These are phyloP conservation scores for Tonatia bakeri DNA, from an alignment of 2,113 vertebrate genomes.

Conservation along the genomic window DNA sequence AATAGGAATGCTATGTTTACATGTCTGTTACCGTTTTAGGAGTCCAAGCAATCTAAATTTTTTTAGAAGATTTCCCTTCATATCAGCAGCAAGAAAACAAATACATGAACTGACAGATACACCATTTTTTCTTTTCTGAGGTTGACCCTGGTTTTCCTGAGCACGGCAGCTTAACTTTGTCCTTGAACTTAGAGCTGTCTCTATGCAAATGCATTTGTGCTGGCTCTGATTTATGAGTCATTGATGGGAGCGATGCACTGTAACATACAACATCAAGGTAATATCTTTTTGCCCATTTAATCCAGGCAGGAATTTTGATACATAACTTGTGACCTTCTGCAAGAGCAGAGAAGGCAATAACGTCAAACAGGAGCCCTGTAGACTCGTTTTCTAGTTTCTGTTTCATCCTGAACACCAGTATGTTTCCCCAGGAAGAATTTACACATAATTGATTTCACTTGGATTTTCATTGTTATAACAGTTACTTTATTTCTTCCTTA, in stretches of 20 bases:
- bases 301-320: slow-evolving; percentile 35
- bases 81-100: slow-evolving; percentile 46
- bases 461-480: slow-evolving; percentile 38
- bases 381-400: slow-evolving; percentile 18
- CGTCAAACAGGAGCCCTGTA: neutral
- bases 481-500: slow-evolving; percentile 4
- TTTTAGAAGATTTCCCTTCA: slow-evolving; percentile 65
- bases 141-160: slow-evolving; percentile 53
- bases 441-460: neutral
- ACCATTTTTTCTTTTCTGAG: neutral
- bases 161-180: slow-evolving; percentile 59
- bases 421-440: slow-evolving; percentile 57
- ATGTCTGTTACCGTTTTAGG: slow-evolving; percentile 61
- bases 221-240: slow-evolving; percentile 68
- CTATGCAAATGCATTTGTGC: slow-evolving; percentile 71
- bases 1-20: slow-evolving; percentile 45
- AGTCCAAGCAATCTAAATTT: slow-evolving; percentile 44
- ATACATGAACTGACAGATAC: neutral
- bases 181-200: slow-evolving; percentile 67
- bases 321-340: slow-evolving; percentile 49
- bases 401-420: neutral
- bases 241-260: slow-evolving; percentile 52
- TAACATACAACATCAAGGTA: slow-evolving; percentile 60
- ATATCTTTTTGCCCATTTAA: slow-evolving; percentile 58
- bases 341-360: slow-evolving; percentile 47